A percentile compares a stretch with the other conserved stretches of the same genome.
Conservation (phyloP, 1,140 invertebrate genomes). For the Piezodorus guildinii region DNA sequence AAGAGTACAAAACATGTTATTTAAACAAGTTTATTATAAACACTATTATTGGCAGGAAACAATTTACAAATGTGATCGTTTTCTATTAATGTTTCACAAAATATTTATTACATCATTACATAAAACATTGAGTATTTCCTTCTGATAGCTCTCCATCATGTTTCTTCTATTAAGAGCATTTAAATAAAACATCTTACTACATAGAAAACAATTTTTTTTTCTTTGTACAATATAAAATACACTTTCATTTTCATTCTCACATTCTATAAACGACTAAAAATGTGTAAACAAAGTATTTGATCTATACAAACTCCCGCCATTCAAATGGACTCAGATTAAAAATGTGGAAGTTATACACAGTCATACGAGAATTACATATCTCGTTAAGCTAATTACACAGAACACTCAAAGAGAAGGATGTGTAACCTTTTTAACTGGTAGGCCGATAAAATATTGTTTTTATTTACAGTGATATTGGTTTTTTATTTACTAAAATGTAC, state of each 20-base stretch:
- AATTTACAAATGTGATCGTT: slow-evolving; percentile 6
- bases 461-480: slow-evolving; percentile 9
- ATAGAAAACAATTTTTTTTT: slow-evolving; percentile 5
- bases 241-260: neutral
- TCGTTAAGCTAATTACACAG: neutral
- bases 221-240: slow-evolving; percentile 10
- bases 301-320: neutral
- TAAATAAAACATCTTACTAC: neutral
- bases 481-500: no score
- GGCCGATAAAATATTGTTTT: slow-evolving; percentile 6
- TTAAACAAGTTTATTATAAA: slow-evolving; percentile 16
- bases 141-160: no score
- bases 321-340: neutral
- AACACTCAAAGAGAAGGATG: slow-evolving; percentile 5
- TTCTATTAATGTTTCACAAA: neutral
- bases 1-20: neutral
- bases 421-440: neutral
- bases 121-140: no score
- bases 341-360: slow-evolving; percentile 7
- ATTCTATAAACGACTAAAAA: neutral
- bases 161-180: no score
- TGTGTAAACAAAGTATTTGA: neutral
- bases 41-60: slow-evolving; percentile 15
- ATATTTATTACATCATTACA: slow-evolving; percentile 5
- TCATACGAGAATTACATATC: neutral